A percentile compares a stretch with the other conserved stretches of the same genome.
Conservation (phyloP, 1,140 invertebrate genomes). For the Cardiocondyla obscurior region DNA sequence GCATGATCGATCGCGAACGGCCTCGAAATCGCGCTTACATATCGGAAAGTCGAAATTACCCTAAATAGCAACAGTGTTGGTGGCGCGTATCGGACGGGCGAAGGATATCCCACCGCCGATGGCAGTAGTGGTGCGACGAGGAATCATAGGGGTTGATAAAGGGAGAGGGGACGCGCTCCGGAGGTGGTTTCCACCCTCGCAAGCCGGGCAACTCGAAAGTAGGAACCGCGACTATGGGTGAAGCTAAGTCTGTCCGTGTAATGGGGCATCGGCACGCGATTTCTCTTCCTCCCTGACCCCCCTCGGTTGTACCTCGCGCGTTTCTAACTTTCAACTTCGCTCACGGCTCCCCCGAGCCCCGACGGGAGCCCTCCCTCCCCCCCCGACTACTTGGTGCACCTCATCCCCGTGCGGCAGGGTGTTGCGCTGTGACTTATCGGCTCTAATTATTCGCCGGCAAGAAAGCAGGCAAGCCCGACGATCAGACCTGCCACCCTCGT, state of each 20-base stretch:
- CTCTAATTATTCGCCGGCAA: constrained; percentile 82
- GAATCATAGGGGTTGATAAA: too few relatives aligned
- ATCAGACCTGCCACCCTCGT: constrained; percentile 78
- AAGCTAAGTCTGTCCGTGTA: constrained; percentile 81
- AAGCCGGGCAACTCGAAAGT: constrained; percentile 77
- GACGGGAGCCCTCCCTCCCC: too few relatives aligned
- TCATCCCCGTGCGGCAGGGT: constrained; percentile 72
- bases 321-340: constrained; percentile 75
- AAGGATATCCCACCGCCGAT: constrained; percentile 48
- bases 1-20: constrained; percentile 52
- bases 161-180: constrained; percentile 1
- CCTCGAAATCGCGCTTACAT: constrained; percentile 57
- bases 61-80: constrained; percentile 78
- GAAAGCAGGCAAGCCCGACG: constrained; percentile 76
- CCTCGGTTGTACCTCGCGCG: constrained; percentile 58
- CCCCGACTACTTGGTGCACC: constrained; percentile 56
- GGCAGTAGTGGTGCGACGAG: background rate
- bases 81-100: constrained; percentile 63
- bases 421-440: constrained; percentile 83
- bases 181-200: constrained; percentile 66
- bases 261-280: constrained; percentile 82
- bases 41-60: constrained; percentile 78
- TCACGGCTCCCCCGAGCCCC: constrained; percentile 56
- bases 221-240: constrained; percentile 79
- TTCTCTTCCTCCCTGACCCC: constrained; percentile 65